phyloP scores from a whole-genome alignment of 2,888 invertebrate species.

The Copidosoma aretas region DNA sequence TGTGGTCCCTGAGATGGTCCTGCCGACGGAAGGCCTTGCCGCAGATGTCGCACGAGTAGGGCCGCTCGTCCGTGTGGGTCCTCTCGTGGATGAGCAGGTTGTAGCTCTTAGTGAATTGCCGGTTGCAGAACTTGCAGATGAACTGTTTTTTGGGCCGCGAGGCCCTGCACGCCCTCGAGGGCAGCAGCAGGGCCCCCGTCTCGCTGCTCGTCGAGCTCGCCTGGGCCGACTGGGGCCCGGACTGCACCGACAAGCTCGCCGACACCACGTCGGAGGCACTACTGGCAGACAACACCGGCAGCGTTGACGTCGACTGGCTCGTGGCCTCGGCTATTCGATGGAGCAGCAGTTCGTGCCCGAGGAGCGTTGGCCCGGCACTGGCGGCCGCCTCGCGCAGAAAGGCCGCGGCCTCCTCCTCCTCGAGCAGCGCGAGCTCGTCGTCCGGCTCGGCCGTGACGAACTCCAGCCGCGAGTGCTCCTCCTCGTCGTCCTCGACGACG shows the following conservation, averaged over 20 bases:
- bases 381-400: constrained; percentile 49
- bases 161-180: constrained; percentile 53
- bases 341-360: constrained; percentile 53
- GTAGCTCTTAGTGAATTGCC: constrained; percentile 97
- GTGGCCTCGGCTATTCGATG: constrained; percentile 39
- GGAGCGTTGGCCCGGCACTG: constrained; percentile 5
- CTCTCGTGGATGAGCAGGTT: constrained; percentile 98
- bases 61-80: constrained; percentile 95
- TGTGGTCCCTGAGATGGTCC: constrained; percentile 94
- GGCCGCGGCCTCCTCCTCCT: constrained; percentile 69
- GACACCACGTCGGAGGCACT: not conserved
- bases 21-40: constrained; percentile 97
- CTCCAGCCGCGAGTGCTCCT: constrained; percentile 47
- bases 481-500: constrained; percentile 68
- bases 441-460: constrained; percentile 62
- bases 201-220: constrained; percentile 49
- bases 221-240: constrained; percentile 14
- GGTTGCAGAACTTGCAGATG: constrained; percentile 97
- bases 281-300: not conserved
- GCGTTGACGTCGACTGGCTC: not conserved
- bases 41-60: constrained; percentile 97
- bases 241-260: constrained; percentile 10
- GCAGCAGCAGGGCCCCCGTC: not conserved
- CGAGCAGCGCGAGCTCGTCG: constrained; percentile 77
- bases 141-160: constrained; percentile 85